Base-by-base conservation (phyloP, 1,140 invertebrate species). In the Ectropis grisescens region DNA sequence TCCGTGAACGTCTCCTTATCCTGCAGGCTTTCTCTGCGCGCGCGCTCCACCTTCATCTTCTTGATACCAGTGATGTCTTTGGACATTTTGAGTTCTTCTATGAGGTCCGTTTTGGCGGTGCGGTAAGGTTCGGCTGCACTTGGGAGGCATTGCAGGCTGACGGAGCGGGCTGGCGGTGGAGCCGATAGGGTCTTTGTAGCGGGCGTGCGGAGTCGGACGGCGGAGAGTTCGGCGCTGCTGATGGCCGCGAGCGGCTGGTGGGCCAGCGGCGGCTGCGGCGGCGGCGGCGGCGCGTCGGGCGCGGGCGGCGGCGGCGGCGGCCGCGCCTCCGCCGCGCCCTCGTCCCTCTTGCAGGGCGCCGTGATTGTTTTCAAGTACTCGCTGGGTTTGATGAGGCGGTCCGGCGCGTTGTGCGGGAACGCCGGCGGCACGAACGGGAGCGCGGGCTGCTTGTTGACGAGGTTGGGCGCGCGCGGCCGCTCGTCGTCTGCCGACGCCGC, bases 61-160 rank as follows among this genome's bases (percentile, higher is more conserved):
- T 91, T 93, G 22, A 96, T 94, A 1, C 94, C 94, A 0, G 91
- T 89, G 30, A 96, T 94, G 56, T 95, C 93, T 70, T 92, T 94
- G 1, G 93, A 94, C 78, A 93, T 88, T 75, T 96, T 96, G 22
- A 96, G 64, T 64, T 96, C 94, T 11, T 93, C 93, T 29, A 96
- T 96, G 11, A 96, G 74, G 65, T 96, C 93, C 9, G 90, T 92
- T 68, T 95, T 95, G 39, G 89, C 89, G 23, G 85, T 83, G 49
- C 88, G 85, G 70, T 90, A 92, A n/a, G 90, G 84, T 31, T 90
- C 89, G 5, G 84, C 86, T 37, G 87, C 90, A 74, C 72, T 74
- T 10, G 82, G 83, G n/a, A 90, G 53, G 53, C 87, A 88, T 58
- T 89, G 87, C 74, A 92, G 84, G 40, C 89, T 90, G 35, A 91